Evolutionary conservation across 2,113 vertebrate genomes (phyloP).

Genomic region (Podarcis cretensis): DNA sequence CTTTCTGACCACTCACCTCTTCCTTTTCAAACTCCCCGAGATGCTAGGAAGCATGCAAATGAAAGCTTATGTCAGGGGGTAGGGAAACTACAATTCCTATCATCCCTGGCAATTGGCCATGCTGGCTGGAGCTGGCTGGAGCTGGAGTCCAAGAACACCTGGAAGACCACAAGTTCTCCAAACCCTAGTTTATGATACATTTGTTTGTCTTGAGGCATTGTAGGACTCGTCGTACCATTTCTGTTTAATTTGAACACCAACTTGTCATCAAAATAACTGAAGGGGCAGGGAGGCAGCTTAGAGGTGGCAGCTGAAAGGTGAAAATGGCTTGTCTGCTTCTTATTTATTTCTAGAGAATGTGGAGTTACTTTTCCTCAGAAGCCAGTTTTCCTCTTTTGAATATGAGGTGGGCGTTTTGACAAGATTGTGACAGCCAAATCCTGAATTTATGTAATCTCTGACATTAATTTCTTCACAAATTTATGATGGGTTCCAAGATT

Average conservation of each 20-base stretch:
- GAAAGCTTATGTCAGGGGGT: neutral
- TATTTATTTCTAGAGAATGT: conserved; percentile 30
- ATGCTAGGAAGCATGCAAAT: no score
- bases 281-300: neutral
- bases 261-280: conserved; percentile 5
- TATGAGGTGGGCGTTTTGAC: conserved; percentile 35
- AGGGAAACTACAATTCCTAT: no score
- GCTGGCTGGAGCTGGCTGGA: no score
- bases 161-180: no score
- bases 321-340: neutral
- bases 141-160: no score
- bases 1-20: no score
- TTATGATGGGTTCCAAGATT: conserved; percentile 16
- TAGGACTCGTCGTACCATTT: neutral
- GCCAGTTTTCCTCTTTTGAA: conserved; percentile 29
- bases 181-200: neutral
- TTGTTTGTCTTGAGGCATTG: no score
- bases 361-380: conserved; percentile 39
- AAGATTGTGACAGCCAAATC: conserved; percentile 27
- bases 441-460: conserved; percentile 13
- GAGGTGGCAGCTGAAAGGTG: conserved; percentile 24
- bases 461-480: conserved; percentile 29
- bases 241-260: neutral
- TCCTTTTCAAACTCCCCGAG: no score
- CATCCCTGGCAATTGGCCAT: no score